Evolutionary conservation across 1,140 invertebrate genomes (phyloP), one percentile per base, ranked within the genome.

Genomic region (Drosophila lacertosa): DNA sequence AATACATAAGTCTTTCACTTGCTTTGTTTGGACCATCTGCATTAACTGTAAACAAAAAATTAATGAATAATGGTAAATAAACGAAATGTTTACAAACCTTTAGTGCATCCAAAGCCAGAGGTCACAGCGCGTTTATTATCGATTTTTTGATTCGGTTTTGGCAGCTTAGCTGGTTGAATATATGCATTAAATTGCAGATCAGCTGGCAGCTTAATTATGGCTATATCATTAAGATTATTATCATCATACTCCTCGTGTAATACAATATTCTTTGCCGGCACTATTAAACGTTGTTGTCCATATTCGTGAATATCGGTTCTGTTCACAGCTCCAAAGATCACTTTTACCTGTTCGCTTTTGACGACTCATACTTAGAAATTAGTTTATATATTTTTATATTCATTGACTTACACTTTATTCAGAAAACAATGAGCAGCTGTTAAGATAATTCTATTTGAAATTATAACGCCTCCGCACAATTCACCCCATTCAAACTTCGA

Each of bases 391-490:
- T n/a, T n/a, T n/a, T n/a, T n/a, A n/a, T n/a, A n/a, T n/a, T n/a
- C n/a, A 1, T 11, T 24, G 1, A 18, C 59, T 69, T 40, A 65
- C 66, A 55, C 4, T 2, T 16, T 3, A 2, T n/a, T 0, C 0
- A 0, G 0, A 0, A 65, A 10, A 11, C 66, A 69, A 29, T 48
- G 50, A 10, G 66, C 66, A 33, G 66, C 60, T n/a, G 66, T 69
- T 2, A 69, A 13, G 0, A 69, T 29, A 3, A 47, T 33, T 24
- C 24, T 18, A 3, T 45, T 20, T n/a, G 66, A 69, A 7, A 69
- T 48, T 16, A 69, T 26, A 15, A 42, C 44, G n/a, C 66, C 66
- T 7, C 26, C 26, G n/a, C n/a, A n/a, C n/a, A n/a, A n/a, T n/a
- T n/a, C n/a, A n/a, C n/a, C n/a, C n/a, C n/a, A n/a, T n/a, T n/a